Conservation (phyloP, 2,797 vertebrate species). For the Catharus ustulatus region DNA sequence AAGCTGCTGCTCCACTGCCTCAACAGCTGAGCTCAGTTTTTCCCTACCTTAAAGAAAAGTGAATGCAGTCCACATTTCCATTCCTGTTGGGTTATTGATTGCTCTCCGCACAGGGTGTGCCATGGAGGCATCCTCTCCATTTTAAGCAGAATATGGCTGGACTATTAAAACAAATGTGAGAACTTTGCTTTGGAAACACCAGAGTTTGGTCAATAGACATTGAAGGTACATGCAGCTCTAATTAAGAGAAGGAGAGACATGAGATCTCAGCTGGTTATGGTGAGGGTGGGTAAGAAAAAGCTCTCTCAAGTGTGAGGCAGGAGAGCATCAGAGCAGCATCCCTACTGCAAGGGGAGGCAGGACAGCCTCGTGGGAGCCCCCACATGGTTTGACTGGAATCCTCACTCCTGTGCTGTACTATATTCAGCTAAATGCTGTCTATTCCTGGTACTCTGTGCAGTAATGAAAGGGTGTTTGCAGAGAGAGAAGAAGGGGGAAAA, state of each 20-base stretch:
- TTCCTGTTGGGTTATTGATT: neutral
- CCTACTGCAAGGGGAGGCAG: neutral
- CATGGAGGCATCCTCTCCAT: neutral
- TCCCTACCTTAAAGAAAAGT: neutral
- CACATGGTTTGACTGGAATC: neutral
- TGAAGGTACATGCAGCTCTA: neutral
- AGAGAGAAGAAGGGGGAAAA: neutral
- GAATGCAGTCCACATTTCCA: neutral
- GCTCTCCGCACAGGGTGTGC: fast-evolving
- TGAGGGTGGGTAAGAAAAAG: neutral
- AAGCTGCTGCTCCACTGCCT: neutral
- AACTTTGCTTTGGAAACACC: neutral
- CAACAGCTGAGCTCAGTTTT: neutral
- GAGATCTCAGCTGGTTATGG: neutral
- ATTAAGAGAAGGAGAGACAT: neutral
- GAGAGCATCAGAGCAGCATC: neutral
- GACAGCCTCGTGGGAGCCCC: neutral
- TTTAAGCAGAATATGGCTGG: neutral
- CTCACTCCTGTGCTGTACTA: neutral
- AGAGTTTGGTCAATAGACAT: neutral
- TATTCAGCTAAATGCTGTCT: neutral
- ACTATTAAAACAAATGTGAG: neutral
- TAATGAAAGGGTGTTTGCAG: neutral
- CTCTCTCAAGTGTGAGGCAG: neutral
- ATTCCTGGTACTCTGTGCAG: neutral